Evolutionary conservation across 2,888 invertebrate species (phyloP), one percentile per base, ranked within the genome.

Genomic region (Gasteruption jaculator): DNA sequence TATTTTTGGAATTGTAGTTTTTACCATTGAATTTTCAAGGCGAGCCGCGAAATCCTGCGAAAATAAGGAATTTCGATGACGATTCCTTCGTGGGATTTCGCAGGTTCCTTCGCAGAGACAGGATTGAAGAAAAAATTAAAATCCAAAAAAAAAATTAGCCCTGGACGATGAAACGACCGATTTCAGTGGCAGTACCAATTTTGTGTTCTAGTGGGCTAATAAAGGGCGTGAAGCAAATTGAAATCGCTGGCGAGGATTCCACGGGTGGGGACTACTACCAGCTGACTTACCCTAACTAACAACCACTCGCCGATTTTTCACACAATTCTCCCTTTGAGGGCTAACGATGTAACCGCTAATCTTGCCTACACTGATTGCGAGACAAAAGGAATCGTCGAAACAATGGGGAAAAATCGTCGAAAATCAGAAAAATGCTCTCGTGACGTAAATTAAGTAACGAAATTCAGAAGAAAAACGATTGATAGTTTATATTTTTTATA

Each of bases 181-280:
- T 36, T 36, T 27, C 20, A 56, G 56, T 52, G 57, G 50, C 58
- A 59, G 58, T 56, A n/a, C n/a, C n/a, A n/a, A 42, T 68, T 68
- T 66, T 68, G 67, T 67, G 67, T 68, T 68, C 65, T 68, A 68
- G 68, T 60, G 63, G 60, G 63, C 65, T 65, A 58, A 57, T 63
- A 65, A 65, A 63, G 54, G 63, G 58, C 64, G 63, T 62, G 63
- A 67, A 62, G 67, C 63, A 65, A 65, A 62, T 61, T 61, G 65
- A 62, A 65, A 64, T 57, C 56, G 56, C 60, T 53, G 67, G 60
- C 56, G 67, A 68, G 60, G 65, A 65, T 57, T 60, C 57, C 56
- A 59, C 58, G 59, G 63, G 63, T 63, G 68, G 66, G 60, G 65
- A 67, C 65, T 67, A 61, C 66, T 67, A 67, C 60, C 67, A 66